These are phyloP conservation scores for Gypaetus barbatus DNA, from an alignment of 2,797 vertebrate genomes.

Conservation along the genomic window DNA sequence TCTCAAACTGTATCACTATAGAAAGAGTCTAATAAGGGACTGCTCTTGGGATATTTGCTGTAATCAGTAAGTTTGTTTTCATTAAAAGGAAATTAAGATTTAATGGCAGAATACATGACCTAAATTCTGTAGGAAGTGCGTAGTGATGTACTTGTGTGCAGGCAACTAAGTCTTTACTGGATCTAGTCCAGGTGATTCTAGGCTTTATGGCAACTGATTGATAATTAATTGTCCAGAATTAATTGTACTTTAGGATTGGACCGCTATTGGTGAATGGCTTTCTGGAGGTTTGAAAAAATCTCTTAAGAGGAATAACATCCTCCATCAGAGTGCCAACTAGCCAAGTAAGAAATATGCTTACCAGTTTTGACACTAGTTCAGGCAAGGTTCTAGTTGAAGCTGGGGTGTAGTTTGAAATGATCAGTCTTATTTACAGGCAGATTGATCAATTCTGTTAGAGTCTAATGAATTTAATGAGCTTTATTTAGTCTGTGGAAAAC, in stretches of 20 bases:
- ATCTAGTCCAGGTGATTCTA: not conserved
- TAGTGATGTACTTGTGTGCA: not conserved
- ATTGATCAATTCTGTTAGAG: not conserved
- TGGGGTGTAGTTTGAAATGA: not conserved
- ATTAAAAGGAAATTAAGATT: not conserved
- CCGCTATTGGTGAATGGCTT: fast-evolving
- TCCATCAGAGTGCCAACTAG: not conserved
- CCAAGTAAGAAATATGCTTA: not conserved
- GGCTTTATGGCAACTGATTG: not conserved
- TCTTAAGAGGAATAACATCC: not conserved
- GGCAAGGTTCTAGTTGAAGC: not conserved
- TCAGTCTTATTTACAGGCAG: not conserved
- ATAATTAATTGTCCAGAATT: not conserved
- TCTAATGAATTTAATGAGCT: not conserved
- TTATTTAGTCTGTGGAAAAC: not conserved
- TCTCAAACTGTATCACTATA: not conserved
- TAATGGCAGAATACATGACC: not conserved
- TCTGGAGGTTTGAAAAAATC: not conserved
- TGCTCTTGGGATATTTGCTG: not conserved
- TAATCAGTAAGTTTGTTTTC: not conserved
- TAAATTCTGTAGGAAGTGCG: not conserved
- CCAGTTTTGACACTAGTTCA: not conserved
- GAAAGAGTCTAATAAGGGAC: not conserved
- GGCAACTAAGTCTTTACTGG: not conserved
- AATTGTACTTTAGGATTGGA: not conserved